Percentiles rank a stretch among this genome's conserved stretches.
phyloP scores from a whole-genome alignment of 2,888 invertebrate species.

The Sarcophaga carnaria region DNA sequence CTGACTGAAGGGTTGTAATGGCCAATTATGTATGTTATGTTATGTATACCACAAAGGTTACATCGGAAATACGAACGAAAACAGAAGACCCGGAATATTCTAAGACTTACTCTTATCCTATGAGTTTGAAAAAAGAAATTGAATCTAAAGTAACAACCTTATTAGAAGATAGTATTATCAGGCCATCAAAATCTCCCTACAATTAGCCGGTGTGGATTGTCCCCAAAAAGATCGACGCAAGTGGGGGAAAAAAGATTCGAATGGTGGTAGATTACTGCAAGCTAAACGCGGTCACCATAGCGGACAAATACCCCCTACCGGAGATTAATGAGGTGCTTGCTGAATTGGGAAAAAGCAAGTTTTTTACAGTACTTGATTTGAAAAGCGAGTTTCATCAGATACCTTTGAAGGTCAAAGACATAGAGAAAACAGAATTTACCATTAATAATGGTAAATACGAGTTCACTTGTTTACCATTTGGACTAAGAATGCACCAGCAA shows the following conservation, averaged over 20 bases:
- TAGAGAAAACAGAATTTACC: neutral
- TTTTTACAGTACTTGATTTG: neutral
- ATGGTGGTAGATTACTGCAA: neutral
- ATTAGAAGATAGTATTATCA: neutral
- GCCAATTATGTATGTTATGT: too few relatives aligned
- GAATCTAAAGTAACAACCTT: slow-evolving; percentile 10
- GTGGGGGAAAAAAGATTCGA: neutral
- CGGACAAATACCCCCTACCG: neutral
- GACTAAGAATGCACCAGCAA: neutral
- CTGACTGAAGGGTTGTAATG: too few relatives aligned
- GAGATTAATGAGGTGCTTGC: neutral
- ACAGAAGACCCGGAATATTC: slow-evolving; percentile 1
- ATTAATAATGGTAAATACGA: too few relatives aligned
- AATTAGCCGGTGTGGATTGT: slow-evolving; percentile 12
- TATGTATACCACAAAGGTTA: neutral
- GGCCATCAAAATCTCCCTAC: slow-evolving; percentile 1
- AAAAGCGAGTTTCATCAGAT: neutral
- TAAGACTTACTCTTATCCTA: neutral
- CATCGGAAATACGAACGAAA: slow-evolving; percentile 20
- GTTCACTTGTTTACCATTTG: neutral
- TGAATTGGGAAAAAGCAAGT: neutral
- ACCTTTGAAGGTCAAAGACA: neutral
- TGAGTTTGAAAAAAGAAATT: slow-evolving; percentile 14
- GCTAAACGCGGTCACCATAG: neutral
- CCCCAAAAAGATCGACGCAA: neutral